phyloP scores from a whole-genome alignment of 2,797 vertebrate species.

The Luscinia luscinia region DNA sequence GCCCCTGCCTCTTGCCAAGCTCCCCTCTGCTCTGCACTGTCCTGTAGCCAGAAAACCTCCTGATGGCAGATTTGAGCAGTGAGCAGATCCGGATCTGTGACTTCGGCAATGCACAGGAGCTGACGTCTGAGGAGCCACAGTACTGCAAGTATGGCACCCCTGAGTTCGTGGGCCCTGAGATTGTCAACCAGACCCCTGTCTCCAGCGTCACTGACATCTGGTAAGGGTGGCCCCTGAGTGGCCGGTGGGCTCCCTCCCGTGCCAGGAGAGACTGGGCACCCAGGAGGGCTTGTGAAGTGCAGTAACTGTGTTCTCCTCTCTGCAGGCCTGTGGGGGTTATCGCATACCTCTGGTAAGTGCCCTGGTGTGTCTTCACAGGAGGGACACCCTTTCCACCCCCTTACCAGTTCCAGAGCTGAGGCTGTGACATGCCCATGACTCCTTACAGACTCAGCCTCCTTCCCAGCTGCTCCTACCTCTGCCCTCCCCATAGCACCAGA shows the following conservation, averaged over 20 bases:
- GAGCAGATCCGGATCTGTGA: slow-evolving; percentile 96
- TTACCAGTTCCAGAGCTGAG: background rate
- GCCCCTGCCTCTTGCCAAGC: background rate
- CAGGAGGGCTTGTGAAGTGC: background rate
- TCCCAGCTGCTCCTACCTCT: background rate
- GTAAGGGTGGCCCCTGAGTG: slow-evolving; percentile 67
- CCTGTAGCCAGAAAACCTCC: slow-evolving; percentile 92
- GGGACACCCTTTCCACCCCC: background rate
- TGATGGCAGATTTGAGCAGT: slow-evolving; percentile 86
- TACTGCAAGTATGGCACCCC: slow-evolving; percentile 97
- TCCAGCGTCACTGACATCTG: slow-evolving; percentile 94
- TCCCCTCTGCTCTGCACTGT: background rate
- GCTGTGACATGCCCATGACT: background rate
- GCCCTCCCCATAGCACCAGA: background rate
- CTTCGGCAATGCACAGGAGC: slow-evolving; percentile 89
- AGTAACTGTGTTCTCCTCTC: slow-evolving; percentile 33
- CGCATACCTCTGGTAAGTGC: slow-evolving; percentile 91
- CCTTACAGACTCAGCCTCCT: background rate
- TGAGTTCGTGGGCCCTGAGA: slow-evolving; percentile 95
- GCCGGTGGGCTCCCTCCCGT: accelerated
- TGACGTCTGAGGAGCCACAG: slow-evolving; percentile 87
- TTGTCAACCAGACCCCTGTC: slow-evolving; percentile 94
- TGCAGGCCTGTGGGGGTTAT: slow-evolving; percentile 92
- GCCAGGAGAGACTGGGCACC: background rate
- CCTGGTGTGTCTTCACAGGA: accelerated